These are phyloP conservation scores for Onychostoma macrolepis DNA, from an alignment of 2,113 vertebrate species.

Conservation along the genomic window DNA sequence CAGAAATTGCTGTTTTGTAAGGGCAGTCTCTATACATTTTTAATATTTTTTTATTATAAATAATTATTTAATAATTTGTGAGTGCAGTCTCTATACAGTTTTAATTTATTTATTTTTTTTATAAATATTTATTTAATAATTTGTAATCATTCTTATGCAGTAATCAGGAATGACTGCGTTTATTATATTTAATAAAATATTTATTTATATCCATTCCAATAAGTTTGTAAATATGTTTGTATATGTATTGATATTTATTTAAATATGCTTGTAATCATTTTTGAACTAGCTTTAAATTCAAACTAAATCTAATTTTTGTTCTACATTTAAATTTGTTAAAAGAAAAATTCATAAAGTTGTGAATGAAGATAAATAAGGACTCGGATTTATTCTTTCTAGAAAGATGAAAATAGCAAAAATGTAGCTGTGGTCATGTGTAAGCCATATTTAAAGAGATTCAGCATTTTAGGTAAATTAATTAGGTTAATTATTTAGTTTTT, in stretches of 20 bases:
- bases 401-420: not conserved
- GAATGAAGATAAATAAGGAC: not conserved
- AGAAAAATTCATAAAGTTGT: not conserved
- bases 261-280: not conserved
- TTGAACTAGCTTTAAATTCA: not conserved
- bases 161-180: not conserved
- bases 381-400: not conserved
- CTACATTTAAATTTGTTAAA: not conserved
- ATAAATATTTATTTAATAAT: not conserved
- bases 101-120: no score
- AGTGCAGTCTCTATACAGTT: no score
- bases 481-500: not conserved
- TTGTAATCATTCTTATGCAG: not conserved
- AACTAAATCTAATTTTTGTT: not conserved
- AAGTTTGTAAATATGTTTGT: no score
- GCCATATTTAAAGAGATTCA: not conserved
- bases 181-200: no score
- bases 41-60: not conserved
- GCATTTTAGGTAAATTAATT: not conserved
- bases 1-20: not conserved
- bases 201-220: no score
- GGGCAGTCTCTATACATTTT: not conserved
- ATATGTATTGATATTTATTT: not conserved
- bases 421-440: not conserved
- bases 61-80: not conserved